Evolutionary conservation across 2,797 vertebrate genomes (phyloP), one percentile per base, ranked within the genome.

Genomic region (Pipistrellus nathusii): DNA sequence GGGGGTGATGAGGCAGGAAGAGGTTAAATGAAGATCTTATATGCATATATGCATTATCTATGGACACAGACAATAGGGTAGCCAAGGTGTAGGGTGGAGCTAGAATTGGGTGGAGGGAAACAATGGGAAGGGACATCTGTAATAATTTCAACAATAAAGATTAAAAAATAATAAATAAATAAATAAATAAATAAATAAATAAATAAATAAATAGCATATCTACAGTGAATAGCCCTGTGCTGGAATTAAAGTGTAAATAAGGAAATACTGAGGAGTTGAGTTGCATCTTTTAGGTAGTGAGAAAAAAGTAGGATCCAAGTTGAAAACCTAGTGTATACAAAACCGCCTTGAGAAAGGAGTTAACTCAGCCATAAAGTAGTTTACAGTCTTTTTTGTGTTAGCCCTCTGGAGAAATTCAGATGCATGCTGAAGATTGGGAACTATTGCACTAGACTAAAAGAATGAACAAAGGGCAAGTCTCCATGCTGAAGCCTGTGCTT

Each of bases 401-500:
- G 44, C 8, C 46, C n/a, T 57, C 69, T 85, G 86, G 15, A 88
- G 64, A 80, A 94, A 76, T 86, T 64, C 51, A 85, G 68, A 85
- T 38, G 68, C 21, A 64, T 68, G 72, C 10, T 44, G 23, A 41
- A 83, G n/a, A 75, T 38, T 59, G 44, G 59, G 32, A 81, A 91
- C 44, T 88, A 88, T 35, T 41, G 90, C 23, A 66, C 35, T 32
- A 76, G 32, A 51, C 73, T 69, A 35, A 91, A 87, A 75, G 17
- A 94, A 38, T 41, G 46, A 93, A 95, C 44, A 82, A 94, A 90
- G 59, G 41, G 72, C 55, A 82, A 90, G 48, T n/a, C 53, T 38
- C 71, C 32, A 64, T n/a, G 62, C 51, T n/a, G 17, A 85, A 89
- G 15, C 85, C 48, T 69, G 38, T 83, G 38, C 20, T 72, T 68